phyloP scores from a whole-genome alignment of 2,113 vertebrate genomes.

The Pachyramphus minor region DNA sequence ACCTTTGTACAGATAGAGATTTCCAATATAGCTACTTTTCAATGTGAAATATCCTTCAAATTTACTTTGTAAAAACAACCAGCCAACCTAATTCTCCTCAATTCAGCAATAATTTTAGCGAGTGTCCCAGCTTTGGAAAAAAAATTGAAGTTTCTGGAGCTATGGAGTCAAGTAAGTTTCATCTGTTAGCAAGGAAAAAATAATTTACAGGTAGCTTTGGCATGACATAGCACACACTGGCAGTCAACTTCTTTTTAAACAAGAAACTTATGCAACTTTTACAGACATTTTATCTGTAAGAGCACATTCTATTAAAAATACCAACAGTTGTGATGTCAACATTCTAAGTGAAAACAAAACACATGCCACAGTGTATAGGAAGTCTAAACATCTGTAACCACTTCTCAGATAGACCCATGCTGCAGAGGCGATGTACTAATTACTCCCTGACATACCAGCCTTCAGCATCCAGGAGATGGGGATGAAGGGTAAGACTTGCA shows the following conservation, averaged over 20 bases:
- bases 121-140: background rate
- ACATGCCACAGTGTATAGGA: background rate
- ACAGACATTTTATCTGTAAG: background rate
- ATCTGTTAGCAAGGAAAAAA: background rate
- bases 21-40: background rate
- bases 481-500: background rate
- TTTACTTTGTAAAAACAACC: background rate
- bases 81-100: background rate
- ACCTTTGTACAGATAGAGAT: background rate
- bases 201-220: background rate
- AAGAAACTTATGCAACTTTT: background rate
- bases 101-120: background rate
- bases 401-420: background rate
- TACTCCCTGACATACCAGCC: background rate
- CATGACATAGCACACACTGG: background rate
- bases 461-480: background rate
- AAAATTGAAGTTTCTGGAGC: background rate
- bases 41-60: background rate
- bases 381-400: conserved; percentile 24
- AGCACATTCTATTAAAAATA: background rate
- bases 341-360: conserved; percentile 1
- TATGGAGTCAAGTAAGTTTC: background rate
- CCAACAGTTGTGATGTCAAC: background rate
- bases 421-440: background rate
- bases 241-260: background rate